Base-by-base conservation (phyloP, 2,113 vertebrate species). In the Excalfactoria chinensis region DNA sequence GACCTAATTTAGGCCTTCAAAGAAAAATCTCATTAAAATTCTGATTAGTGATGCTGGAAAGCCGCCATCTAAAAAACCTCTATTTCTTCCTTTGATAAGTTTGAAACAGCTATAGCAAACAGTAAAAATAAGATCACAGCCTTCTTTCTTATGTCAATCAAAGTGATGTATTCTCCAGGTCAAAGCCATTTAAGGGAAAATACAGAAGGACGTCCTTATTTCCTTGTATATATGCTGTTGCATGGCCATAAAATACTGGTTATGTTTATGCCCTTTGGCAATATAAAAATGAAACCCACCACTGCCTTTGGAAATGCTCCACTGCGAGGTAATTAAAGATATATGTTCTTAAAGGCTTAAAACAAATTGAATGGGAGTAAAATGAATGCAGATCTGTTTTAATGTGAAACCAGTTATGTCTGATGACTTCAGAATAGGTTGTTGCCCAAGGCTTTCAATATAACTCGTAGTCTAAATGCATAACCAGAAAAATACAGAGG, bases 1-100 rank as follows among this genome's bases (percentile, higher is more conserved):
- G 89, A 86, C 91, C 95, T 88, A 97, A 97, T 97, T 97, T 97
- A 93, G 94, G 85, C 82, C 93, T 97, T n/a, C 6, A 92, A 95
- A 93, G 84, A 91, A 85, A 84, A 94, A 91, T 53, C 94, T 97
- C 97, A 97, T 97, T 97, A 97, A 97, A 96, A 97, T 94, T 93
- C 88, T 93, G 94, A 96, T 96, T 92, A 97, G 84, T 81, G 68
- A 77, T 94, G 68, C 62, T 97, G 97, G 97, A 95, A 90, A 90
- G 88, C 83, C 95, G 93, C 95, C 96, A 93, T 74, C 78, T 51
- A 46, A 96, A 96, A 95, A 86, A 58, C 51, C 73, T 90, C 88
- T 80, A 49, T 95, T 91, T 82, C 56, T 87, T 84, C 71, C 92
- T 96, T 95, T 97, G 89, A 82, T 96, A 93, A 91, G 83, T 95